Evolutionary conservation across 2,113 vertebrate genomes (phyloP), one percentile per base, ranked within the genome.

Genomic region (Falcunculus frontatus): DNA sequence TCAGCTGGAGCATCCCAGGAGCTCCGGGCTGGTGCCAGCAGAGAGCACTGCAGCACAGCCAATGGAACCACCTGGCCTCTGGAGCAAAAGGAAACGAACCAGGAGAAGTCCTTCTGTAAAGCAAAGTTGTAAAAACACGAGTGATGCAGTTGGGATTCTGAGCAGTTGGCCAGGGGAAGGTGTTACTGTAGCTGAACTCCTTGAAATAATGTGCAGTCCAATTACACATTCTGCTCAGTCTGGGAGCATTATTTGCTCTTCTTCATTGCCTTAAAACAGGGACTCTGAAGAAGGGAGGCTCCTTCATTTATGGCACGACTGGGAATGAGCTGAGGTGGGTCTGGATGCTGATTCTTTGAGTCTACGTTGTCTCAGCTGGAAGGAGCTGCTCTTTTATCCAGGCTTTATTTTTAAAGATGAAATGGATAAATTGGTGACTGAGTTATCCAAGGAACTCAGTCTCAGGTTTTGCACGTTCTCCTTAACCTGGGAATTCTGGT

Each of bases 41-140:
- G 95, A 92, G 96, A 96, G 97, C 96, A 97, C 60, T 92, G 93
- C 84, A 94, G 91, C 82, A 93, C 96, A 96, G 87, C 83, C 90
- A 0, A 70, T 86, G 76, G 4, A 37, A 27, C 6, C 49, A 3
- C n/a, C 0, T 0, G 9, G 46, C 2, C 78, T 17, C 1, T 0
- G 55, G 20, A 76, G 73, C 63, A 13, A 1, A 5, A 6, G 7
- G 4, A 16, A 16, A 9, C 3, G 1, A 11, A 19, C 0, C 2
- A 20, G 67, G 60, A 13, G 1, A 12, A 53, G 19, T 3, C 33
- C 29, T 25, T 1, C 1, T 1, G 1, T 0, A 2, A 7, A 14
- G 37, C 5, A 14, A 22, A 76, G 62, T 2, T 10, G 35, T 3
- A 2, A 7, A 20, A 23, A 2, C 20, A 1, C 1, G 9, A 65